Percentiles rank a stretch among this genome's conserved stretches.
These are phyloP conservation scores for Megathymus violae DNA, from an alignment of 1,140 invertebrate genomes.

Conservation along the genomic window DNA sequence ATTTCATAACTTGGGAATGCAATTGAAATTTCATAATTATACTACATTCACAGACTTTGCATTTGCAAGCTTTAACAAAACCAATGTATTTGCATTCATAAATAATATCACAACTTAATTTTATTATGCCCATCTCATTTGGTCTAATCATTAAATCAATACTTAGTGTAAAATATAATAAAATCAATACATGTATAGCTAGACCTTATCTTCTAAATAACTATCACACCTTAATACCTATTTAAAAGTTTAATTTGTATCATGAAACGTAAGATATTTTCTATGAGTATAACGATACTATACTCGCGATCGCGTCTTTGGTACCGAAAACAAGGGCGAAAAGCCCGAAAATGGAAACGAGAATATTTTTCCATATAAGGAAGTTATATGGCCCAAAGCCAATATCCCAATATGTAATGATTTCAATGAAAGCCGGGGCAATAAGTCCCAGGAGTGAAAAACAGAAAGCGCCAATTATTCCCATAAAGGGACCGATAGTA, in stretches of 20 bases:
- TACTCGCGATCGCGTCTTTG: slow-evolving; percentile 89
- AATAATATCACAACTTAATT: slow-evolving; percentile 32
- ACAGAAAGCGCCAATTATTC: slow-evolving; percentile 96
- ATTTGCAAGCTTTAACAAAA: slow-evolving; percentile 10
- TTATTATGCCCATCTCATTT: slow-evolving; percentile 32
- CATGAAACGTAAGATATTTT: not conserved
- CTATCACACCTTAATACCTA: slow-evolving; percentile 31
- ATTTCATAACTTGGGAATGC: slow-evolving; percentile 58
- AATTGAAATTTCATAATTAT: slow-evolving; percentile 46
- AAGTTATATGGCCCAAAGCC: slow-evolving; percentile 89
- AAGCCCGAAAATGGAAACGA: slow-evolving; percentile 89
- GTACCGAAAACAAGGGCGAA: slow-evolving; percentile 92
- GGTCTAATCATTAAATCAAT: slow-evolving; percentile 32
- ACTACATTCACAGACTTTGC: slow-evolving; percentile 10
- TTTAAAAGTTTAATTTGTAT: slow-evolving; percentile 10
- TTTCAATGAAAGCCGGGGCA: slow-evolving; percentile 94
- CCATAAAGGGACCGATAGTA: slow-evolving; percentile 95
- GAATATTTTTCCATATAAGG: slow-evolving; percentile 91
- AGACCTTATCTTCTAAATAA: slow-evolving; percentile 14
- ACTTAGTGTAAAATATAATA: too few species aligned
- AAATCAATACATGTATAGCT: slow-evolving; percentile 17
- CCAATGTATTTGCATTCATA: slow-evolving; percentile 3
- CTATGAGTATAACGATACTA: slow-evolving; percentile 68
- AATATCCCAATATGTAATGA: slow-evolving; percentile 90
- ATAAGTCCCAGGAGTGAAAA: slow-evolving; percentile 97